Percentiles rank a stretch among this genome's conserved stretches.
These are phyloP conservation scores for Danio jaintianensis DNA, from an alignment of 2,797 vertebrate species.

Conservation along the genomic window DNA sequence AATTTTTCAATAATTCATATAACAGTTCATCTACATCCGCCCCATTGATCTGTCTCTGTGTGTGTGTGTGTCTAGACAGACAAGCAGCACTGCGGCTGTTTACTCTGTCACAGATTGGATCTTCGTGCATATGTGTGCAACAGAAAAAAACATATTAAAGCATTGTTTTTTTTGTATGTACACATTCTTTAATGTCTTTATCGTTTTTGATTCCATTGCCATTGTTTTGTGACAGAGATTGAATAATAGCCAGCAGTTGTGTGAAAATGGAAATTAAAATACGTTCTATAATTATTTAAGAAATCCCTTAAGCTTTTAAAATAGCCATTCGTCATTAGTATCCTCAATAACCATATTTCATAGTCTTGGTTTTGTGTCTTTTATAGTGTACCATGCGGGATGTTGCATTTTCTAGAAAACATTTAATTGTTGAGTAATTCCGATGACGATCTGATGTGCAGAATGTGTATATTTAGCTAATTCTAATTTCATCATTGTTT, in stretches of 20 bases:
- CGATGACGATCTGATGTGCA: too few relatives aligned
- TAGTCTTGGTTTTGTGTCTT: not conserved
- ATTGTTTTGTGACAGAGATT: not conserved
- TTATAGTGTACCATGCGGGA: too few relatives aligned
- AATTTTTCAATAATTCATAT: conserved; percentile 55
- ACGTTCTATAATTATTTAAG: not conserved
- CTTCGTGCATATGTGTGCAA: conserved; percentile 1
- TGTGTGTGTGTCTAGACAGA: conserved; percentile 49
- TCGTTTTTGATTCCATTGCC: not conserved
- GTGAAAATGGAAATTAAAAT: not conserved
- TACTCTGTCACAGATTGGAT: not conserved
- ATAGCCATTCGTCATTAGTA: too few relatives aligned
- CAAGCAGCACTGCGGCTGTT: not conserved
- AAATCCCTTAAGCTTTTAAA: not conserved
- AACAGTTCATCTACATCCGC: conserved; percentile 45
- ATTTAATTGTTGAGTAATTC: too few relatives aligned
- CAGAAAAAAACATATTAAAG: not conserved
- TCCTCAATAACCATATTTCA: not conserved
- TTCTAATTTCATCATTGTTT: too few relatives aligned
- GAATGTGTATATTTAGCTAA: too few relatives aligned
- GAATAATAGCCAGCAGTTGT: not conserved
- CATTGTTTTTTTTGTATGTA: not conserved
- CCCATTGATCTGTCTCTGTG: conserved; percentile 25
- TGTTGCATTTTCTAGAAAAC: too few relatives aligned
- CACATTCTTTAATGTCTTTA: not conserved